These are phyloP conservation scores for Sebastes cheni DNA, from an alignment of 2,797 vertebrate genomes.

Conservation along the genomic window DNA sequence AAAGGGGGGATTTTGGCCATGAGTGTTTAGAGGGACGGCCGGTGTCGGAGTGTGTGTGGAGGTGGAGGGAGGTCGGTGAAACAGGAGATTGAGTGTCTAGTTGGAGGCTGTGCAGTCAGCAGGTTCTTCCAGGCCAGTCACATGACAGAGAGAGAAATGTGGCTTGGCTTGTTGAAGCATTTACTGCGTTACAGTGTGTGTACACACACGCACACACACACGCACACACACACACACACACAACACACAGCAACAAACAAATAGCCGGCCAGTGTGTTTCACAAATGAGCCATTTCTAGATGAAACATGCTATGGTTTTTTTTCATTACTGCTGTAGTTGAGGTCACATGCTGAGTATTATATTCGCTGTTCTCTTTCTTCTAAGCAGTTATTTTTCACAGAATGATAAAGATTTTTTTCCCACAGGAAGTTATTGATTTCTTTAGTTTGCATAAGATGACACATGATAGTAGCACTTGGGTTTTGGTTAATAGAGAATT, in stretches of 20 bases:
- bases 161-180: slow-evolving; percentile 18
- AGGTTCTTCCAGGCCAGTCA: slow-evolving; percentile 59
- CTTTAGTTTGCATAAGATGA: not conserved
- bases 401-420: not conserved
- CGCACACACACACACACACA: too few relatives aligned
- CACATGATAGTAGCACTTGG: not conserved
- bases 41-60: slow-evolving; percentile 5
- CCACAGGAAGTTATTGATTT: not conserved
- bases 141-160: slow-evolving; percentile 57
- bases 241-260: not conserved
- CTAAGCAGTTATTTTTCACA: not conserved
- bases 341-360: slow-evolving; percentile 3
- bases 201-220: not conserved
- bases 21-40: slow-evolving; percentile 10
- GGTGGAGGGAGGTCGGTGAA: slow-evolving; percentile 32
- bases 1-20: not conserved
- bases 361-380: not conserved
- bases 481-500: not conserved
- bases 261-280: not conserved
- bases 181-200: slow-evolving; percentile 9
- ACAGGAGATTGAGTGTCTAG: slow-evolving; percentile 63
- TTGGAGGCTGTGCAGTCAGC: slow-evolving; percentile 66
- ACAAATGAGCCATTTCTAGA: not conserved
- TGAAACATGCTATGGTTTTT: not conserved
- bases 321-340: not conserved